Evolutionary conservation across 1,140 invertebrate genomes (phyloP).

Genomic region (Neelides sp.): DNA sequence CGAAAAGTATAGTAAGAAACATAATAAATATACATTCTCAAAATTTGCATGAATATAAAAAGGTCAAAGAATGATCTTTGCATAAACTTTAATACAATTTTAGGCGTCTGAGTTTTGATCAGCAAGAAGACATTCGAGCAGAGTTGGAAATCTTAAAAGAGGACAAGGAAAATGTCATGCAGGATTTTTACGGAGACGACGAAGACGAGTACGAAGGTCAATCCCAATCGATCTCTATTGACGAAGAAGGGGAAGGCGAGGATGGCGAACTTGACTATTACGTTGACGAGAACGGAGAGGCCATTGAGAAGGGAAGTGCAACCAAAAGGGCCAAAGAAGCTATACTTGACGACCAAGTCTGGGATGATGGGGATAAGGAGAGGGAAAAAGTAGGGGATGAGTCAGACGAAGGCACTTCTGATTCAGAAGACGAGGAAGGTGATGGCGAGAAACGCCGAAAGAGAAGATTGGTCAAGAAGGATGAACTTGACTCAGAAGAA

Average conservation of each 20-base stretch:
- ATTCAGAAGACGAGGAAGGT: constrained; percentile 3
- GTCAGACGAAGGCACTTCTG: too few species aligned
- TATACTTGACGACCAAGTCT: not conserved
- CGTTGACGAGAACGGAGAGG: not conserved
- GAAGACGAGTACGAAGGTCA: too few species aligned
- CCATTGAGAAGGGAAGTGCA: not conserved
- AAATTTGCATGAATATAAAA: not conserved
- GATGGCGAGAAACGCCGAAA: constrained; percentile 4
- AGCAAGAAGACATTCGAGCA: not conserved
- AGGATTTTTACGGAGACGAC: too few species aligned
- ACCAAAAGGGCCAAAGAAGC: not conserved
- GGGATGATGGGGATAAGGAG: not conserved
- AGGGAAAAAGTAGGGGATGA: constrained; percentile 2
- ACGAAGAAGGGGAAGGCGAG: not conserved
- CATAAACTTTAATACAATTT: not conserved
- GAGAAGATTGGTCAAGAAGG: not conserved
- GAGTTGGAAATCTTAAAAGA: too few species aligned
- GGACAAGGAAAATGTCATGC: too few species aligned
- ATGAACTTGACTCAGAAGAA: not conserved
- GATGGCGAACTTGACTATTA: not conserved
- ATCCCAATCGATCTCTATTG: not conserved
- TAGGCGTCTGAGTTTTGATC: not conserved
- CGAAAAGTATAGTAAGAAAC: too few species aligned
- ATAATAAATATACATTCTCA: too few species aligned
- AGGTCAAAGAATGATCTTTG: not conserved